These are phyloP conservation scores for Tiliacea aurago DNA, from an alignment of 2,888 invertebrate genomes.

Conservation along the genomic window DNA sequence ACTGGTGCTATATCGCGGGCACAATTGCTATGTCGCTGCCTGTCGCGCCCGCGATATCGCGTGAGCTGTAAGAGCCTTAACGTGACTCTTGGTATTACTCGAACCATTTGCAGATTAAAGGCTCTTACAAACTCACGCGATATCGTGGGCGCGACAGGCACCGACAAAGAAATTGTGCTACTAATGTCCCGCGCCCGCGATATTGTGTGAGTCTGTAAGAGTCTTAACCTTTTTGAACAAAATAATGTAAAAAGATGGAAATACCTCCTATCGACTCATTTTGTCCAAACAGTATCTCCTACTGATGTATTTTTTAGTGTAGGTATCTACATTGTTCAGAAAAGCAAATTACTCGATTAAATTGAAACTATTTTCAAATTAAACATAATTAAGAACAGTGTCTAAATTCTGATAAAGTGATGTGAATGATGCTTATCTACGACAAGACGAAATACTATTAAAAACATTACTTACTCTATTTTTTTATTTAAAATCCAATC, in stretches of 20 bases:
- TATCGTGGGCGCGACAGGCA: too few relatives aligned
- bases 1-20: too few relatives aligned
- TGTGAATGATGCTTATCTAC: not conserved
- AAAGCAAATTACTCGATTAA: not conserved
- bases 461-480: not conserved
- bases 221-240: not conserved
- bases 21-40: too few relatives aligned
- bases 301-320: not conserved
- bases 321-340: not conserved
- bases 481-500: slow-evolving; percentile 29
- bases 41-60: too few relatives aligned
- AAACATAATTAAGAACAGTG: not conserved
- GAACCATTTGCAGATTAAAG: not conserved
- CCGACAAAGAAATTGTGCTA: too few relatives aligned
- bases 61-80: too few relatives aligned
- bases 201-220: too few relatives aligned
- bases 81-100: not conserved
- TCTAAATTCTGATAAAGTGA: not conserved
- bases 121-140: too few relatives aligned
- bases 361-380: not conserved
- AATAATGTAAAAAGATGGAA: not conserved
- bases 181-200: too few relatives aligned
- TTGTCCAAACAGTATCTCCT: not conserved
- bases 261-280: not conserved
- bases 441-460: slow-evolving; percentile 9